A percentile compares a stretch with the other conserved stretches of the same genome.
These are phyloP conservation scores for Orius insidiosus DNA, from an alignment of 1,140 invertebrate species.

Conservation along the genomic window DNA sequence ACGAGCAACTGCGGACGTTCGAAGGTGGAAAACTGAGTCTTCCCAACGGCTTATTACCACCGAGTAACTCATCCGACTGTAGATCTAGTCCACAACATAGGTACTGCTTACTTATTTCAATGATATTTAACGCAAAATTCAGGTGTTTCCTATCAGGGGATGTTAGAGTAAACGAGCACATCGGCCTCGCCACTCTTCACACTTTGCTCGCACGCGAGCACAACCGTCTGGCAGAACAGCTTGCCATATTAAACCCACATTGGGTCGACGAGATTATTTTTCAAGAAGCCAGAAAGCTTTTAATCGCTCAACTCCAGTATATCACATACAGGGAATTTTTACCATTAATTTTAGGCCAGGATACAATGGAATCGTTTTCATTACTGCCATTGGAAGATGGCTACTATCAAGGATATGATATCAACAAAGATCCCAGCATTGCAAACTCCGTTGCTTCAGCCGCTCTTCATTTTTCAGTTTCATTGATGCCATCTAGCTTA, in stretches of 20 bases:
- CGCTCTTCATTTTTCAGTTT: slow-evolving; percentile 30
- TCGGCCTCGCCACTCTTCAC: slow-evolving; percentile 62
- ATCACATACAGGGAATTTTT: slow-evolving; percentile 80
- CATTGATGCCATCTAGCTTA: slow-evolving; percentile 30
- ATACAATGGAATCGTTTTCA: slow-evolving; percentile 28
- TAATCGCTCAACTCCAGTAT: slow-evolving; percentile 70
- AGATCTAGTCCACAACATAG: slow-evolving; percentile 16
- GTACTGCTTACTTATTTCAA: slow-evolving; percentile 22
- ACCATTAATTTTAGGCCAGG: slow-evolving; percentile 59
- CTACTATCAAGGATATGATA: slow-evolving; percentile 32
- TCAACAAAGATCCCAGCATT: slow-evolving; percentile 32
- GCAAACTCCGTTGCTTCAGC: slow-evolving; percentile 31
- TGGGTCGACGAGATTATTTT: slow-evolving; percentile 61
- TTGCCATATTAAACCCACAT: slow-evolving; percentile 42
- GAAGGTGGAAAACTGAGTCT: slow-evolving; percentile 30
- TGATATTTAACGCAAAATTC: slow-evolving; percentile 19
- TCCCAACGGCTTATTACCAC: slow-evolving; percentile 26
- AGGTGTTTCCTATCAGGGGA: slow-evolving; percentile 37
- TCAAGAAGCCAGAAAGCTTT: slow-evolving; percentile 60
- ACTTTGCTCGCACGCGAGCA: slow-evolving; percentile 72
- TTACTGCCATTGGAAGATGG: slow-evolving; percentile 26
- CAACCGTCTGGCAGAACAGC: slow-evolving; percentile 53
- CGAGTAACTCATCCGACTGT: slow-evolving; percentile 22
- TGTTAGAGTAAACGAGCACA: slow-evolving; percentile 62
- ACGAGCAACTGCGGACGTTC: slow-evolving; percentile 32